These are phyloP conservation scores for Pristis pectinata DNA, from an alignment of 2,797 vertebrate species.

Conservation along the genomic window DNA sequence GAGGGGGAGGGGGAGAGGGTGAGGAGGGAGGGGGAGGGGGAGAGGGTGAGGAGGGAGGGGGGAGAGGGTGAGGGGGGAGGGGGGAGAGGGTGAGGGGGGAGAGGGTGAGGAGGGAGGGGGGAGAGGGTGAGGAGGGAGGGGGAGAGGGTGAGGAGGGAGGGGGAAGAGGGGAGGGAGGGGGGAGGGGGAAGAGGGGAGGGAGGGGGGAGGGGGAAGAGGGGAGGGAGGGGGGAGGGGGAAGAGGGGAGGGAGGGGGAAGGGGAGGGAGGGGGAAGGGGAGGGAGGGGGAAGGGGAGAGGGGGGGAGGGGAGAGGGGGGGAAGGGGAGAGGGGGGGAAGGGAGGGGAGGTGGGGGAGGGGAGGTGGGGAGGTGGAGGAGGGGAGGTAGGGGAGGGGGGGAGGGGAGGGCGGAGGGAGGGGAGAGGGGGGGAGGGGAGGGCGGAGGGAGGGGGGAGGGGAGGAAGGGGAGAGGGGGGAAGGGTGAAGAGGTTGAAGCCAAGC, in stretches of 20 bases:
- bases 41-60: neutral
- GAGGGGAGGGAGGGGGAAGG: too few species aligned
- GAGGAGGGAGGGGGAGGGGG: neutral
- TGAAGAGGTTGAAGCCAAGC: neutral
- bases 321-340: neutral
- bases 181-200: too few species aligned
- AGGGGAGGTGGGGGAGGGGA: neutral
- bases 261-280: too few species aligned
- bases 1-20: too few species aligned
- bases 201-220: too few species aligned
- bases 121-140: fast-evolving
- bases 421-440: conserved; percentile 42
- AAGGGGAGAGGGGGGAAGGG: neutral
- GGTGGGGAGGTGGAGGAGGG: neutral
- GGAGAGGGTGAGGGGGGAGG: neutral
- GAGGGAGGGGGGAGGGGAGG: neutral
- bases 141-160: too few species aligned
- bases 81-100: neutral
- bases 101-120: too few species aligned
- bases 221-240: too few species aligned
- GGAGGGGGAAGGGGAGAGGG: too few species aligned
- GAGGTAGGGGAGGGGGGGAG: conserved; percentile 33
- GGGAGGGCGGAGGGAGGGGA: conserved; percentile 40
- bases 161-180: too few species aligned
- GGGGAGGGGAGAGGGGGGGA: too few species aligned